Conservation (phyloP, 2,888 invertebrate genomes). For the Bellardia bayeri region DNA sequence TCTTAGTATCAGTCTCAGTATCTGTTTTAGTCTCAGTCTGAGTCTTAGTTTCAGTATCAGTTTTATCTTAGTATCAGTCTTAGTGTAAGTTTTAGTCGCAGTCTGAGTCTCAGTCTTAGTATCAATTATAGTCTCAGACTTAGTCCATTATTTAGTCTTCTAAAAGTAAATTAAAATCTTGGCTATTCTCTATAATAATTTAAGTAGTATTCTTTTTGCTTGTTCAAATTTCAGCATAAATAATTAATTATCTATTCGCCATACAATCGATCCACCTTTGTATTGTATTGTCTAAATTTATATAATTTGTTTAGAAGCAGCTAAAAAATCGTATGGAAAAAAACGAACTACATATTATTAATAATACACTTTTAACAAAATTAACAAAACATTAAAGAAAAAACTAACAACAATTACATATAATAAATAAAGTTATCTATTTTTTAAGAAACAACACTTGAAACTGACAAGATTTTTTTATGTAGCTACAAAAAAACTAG, state of each 20-base stretch:
- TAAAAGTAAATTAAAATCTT: too few species aligned
- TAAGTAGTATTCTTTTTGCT: too few species aligned
- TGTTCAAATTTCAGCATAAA: background rate
- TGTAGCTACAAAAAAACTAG: background rate
- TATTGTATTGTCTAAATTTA: background rate
- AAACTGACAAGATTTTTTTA: conserved; percentile 7
- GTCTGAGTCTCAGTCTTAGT: too few species aligned
- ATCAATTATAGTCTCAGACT: too few species aligned
- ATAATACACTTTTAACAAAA: background rate
- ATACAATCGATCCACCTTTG: background rate
- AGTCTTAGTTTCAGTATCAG: too few species aligned
- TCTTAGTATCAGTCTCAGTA: too few species aligned
- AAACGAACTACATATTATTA: background rate
- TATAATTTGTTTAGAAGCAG: background rate
- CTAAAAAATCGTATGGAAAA: background rate
- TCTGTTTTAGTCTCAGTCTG: too few species aligned
- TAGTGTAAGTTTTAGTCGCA: too few species aligned
- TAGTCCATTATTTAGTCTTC: too few species aligned
- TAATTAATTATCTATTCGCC: background rate
- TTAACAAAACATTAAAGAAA: background rate
- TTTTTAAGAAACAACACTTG: background rate
- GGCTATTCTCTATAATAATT: too few species aligned
- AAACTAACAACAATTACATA: conserved; percentile 1
- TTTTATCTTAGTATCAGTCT: too few species aligned
- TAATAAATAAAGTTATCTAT: background rate